A percentile compares a stretch with the other conserved stretches of the same genome.
Evolutionary conservation across 1,140 invertebrate species (phyloP).

Genomic region (Pantala flavescens): DNA sequence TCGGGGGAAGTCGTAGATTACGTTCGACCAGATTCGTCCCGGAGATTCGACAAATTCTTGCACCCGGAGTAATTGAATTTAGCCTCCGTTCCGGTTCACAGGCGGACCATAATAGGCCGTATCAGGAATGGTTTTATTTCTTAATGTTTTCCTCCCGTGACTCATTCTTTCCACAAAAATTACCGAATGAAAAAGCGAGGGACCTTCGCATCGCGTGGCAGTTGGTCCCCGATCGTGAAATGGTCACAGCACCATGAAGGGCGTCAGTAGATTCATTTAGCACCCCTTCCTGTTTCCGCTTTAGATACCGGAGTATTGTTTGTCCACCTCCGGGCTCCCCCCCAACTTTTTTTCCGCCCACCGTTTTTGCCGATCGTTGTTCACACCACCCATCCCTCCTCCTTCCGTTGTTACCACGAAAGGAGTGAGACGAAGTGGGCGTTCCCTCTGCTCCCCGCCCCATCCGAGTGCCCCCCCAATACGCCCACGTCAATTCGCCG

Average conservation of each 20-base stretch:
- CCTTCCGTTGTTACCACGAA: background rate
- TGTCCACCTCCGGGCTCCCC: background rate
- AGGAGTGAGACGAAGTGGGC: background rate
- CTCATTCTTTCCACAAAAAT: background rate
- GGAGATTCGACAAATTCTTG: too few species aligned
- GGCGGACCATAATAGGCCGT: too few species aligned
- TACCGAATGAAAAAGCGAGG: background rate
- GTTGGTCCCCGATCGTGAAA: background rate
- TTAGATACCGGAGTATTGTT: background rate
- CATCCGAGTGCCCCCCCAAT: background rate
- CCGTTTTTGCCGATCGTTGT: background rate
- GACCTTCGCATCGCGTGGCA: background rate
- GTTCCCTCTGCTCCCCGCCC: background rate
- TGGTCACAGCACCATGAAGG: background rate
- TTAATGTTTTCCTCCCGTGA: background rate
- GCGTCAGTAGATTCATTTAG: constrained; percentile 1
- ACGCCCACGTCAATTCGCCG: background rate
- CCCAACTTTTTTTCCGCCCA: background rate
- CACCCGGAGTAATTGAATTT: too few species aligned
- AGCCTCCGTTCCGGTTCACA: too few species aligned
- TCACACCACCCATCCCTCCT: background rate
- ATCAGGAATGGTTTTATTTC: too few species aligned
- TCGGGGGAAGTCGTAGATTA: too few species aligned
- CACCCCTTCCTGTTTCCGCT: constrained; percentile 2
- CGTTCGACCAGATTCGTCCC: too few species aligned